phyloP scores from a whole-genome alignment of 2,113 vertebrate genomes.

The Bufo gargarizans region DNA sequence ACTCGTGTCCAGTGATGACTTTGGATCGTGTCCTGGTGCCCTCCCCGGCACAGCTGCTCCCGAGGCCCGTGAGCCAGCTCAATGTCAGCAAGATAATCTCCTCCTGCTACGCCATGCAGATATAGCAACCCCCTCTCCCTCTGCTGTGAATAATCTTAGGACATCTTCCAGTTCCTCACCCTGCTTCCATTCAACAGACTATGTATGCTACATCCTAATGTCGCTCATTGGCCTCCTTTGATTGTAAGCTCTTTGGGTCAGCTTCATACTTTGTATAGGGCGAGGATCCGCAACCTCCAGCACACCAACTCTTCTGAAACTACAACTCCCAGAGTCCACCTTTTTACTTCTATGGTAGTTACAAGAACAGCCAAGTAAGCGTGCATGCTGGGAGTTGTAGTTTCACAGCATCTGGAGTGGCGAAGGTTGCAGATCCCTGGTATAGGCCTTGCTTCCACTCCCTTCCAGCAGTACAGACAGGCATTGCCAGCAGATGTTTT shows the following conservation, averaged over 20 bases:
- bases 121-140: slow-evolving; percentile 8
- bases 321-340: too few relatives aligned
- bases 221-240: background rate
- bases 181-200: background rate
- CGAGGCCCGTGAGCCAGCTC: slow-evolving; percentile 25
- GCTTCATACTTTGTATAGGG: background rate
- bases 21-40: slow-evolving; percentile 41
- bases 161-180: background rate
- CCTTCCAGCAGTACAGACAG: too few relatives aligned
- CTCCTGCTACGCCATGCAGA: background rate
- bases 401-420: too few relatives aligned
- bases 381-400: too few relatives aligned
- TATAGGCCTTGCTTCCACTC: too few relatives aligned
- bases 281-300: too few relatives aligned
- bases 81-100: slow-evolving; percentile 43
- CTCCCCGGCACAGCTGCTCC: slow-evolving; percentile 31
- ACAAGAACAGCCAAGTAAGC: too few relatives aligned
- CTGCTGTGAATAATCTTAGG: background rate
- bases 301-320: too few relatives aligned
- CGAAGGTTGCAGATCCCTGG: too few relatives aligned
- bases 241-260: slow-evolving; percentile 2
- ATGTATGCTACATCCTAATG: background rate
- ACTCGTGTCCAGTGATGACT: slow-evolving; percentile 37
- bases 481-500: slow-evolving; percentile 33
- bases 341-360: too few relatives aligned